phyloP scores from a whole-genome alignment of 1,140 invertebrate genomes.

The Drosophila sechellia region DNA sequence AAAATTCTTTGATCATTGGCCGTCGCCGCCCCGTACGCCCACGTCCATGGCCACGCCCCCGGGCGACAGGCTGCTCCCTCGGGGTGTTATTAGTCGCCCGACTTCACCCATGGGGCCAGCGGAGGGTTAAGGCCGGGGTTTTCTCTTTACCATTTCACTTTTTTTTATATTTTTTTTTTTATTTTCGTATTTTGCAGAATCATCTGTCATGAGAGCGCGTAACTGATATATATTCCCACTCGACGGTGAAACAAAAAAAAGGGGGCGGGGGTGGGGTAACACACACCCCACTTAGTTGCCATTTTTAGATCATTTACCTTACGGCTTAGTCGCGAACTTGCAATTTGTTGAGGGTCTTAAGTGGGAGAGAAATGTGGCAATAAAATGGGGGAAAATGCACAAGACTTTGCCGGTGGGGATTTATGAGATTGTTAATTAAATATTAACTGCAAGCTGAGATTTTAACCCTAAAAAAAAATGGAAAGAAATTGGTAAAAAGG shows the following conservation, averaged over 20 bases:
- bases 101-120: slow-evolving; percentile 39
- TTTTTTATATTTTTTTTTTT: no score
- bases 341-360: slow-evolving; percentile 16
- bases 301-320: slow-evolving; percentile 46
- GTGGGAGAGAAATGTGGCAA: neutral
- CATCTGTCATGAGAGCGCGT: slow-evolving; percentile 65
- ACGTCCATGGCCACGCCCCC: slow-evolving; percentile 27
- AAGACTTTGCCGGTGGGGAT: neutral
- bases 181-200: slow-evolving; percentile 42
- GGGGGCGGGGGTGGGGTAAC: no score
- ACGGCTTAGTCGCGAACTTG: slow-evolving; percentile 12
- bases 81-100: slow-evolving; percentile 78
- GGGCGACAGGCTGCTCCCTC: slow-evolving; percentile 51
- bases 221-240: slow-evolving; percentile 53
- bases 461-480: neutral
- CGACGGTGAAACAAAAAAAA: no score
- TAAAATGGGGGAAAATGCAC: neutral
- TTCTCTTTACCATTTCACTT: slow-evolving; percentile 29
- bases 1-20: slow-evolving; percentile 80
- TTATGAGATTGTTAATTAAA: slow-evolving; percentile 6
- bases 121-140: slow-evolving; percentile 49
- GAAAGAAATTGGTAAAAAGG: neutral
- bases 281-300: slow-evolving; percentile 1
- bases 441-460: neutral
- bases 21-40: slow-evolving; percentile 23